Evolutionary conservation across 1,140 invertebrate species (phyloP), one percentile per base, ranked within the genome.

Genomic region (Doryteuthis pealeii): DNA sequence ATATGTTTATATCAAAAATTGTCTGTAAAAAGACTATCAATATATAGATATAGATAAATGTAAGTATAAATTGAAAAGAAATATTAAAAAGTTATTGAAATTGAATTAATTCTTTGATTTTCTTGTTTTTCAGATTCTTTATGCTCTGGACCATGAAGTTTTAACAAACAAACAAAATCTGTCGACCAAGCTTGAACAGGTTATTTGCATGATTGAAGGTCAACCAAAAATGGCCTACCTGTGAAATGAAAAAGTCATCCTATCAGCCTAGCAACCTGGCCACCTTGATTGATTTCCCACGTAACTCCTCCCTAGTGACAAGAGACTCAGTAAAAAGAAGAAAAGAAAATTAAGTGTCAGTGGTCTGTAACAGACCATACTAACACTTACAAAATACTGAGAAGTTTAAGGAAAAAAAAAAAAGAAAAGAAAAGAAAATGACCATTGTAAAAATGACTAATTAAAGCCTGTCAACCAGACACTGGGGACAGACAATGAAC

Each of bases 121-220:
- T 62, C 40, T 26, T 72, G 35, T 71, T 62, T 58, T 22, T 0
- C 68, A 79, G 77, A 79, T 79, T 32, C 76, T 70, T 68, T 73
- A 73, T 43, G 72, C 70, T 70, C 68, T 79, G 58, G 82, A 82
- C 49, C 72, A 77, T 43, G 82, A 84, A 67, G 78, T 79, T 70
- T 75, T 78, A 31, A 78, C 82, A 30, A 77, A 72, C 49, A 80
- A 81, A n/a, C 79, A 81, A 76, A 82, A 85, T 72, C 76, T 84
- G 73, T 80, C 78, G 26, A 75, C 74, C 62, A 84, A 82, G 77
- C 74, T 84, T 30, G 81, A 80, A 43, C 81, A 82, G 68, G 81
- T 84, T 72, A 84, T 85, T 70, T 81, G 81, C 35, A 77, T 80
- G 31, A 85, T 84, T 80, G 83, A 85, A 74, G 84, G 83, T 49